These are phyloP conservation scores for Nycticorax nycticorax DNA, from an alignment of 2,113 vertebrate species.

Conservation along the genomic window DNA sequence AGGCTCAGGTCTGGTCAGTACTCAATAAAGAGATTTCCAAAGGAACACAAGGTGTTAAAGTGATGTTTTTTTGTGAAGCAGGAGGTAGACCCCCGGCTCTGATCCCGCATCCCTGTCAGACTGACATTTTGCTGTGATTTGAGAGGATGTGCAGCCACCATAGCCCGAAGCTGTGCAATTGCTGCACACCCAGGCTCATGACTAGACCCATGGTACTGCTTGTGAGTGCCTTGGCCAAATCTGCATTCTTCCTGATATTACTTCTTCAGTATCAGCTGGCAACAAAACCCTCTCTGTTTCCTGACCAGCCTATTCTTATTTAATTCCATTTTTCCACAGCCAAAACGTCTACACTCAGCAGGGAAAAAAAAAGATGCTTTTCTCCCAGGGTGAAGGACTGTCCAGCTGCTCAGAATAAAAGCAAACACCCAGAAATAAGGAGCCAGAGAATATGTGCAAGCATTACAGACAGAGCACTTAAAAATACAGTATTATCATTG, in stretches of 20 bases:
- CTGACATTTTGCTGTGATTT: neutral
- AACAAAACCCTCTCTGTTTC: slow-evolving; percentile 4
- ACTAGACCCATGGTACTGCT: slow-evolving; percentile 8
- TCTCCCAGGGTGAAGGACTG: neutral
- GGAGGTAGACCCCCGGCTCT: neutral
- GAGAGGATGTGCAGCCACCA: neutral
- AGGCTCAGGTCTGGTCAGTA: neutral
- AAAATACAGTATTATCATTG: neutral
- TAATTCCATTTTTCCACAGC: neutral
- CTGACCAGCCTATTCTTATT: slow-evolving; percentile 31
- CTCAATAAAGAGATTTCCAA: neutral
- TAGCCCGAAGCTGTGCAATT: neutral
- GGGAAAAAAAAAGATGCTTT: neutral
- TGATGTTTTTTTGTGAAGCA: neutral
- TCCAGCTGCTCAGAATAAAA: neutral
- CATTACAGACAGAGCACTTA: neutral
- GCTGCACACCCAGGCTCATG: neutral
- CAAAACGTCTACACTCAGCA: neutral
- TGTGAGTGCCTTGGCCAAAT: neutral
- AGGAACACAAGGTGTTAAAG: neutral
- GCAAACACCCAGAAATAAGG: neutral
- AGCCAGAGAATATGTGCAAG: neutral
- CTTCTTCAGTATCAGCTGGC: slow-evolving; percentile 47
- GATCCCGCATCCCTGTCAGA: neutral
- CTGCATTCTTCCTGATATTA: slow-evolving; percentile 43